Base-by-base conservation (phyloP, 2,888 invertebrate genomes). In the Ophioninae sp. region DNA sequence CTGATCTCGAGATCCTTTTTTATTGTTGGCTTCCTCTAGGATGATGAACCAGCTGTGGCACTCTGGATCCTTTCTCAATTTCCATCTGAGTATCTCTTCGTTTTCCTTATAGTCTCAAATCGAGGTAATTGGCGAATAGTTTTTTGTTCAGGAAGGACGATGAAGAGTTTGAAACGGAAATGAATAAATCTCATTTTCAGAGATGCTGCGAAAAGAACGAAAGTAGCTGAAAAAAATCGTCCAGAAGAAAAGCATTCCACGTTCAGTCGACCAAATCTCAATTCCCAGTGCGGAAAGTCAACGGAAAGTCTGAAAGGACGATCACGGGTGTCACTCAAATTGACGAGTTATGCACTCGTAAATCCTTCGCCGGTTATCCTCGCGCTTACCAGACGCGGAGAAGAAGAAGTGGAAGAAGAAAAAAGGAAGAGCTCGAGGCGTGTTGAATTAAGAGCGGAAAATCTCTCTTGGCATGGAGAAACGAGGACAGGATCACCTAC, bases 401-500 rank as follows among this genome's bases (percentile, higher is more conserved):
- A 23, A 51, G 56, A 22, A 41, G 41, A 72, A 51, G 56, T 17
- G 20, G 41, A 72, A 20, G 37, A 59, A 56, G 23, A 68, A 76
- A 61, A 44, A 74, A 74, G 9, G 67, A 30, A 65, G 64, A 64
- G 69, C 78, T 71, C 20, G 56, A 64, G 74, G 63, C 74, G 58
- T 30, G 56, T 39, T 74, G 67, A 68, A 68, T 63, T 69, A 68
- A 58, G 78, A 58, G 71, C 58, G 68, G 67, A 59, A 79, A 79
- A 79, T 76, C 44, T 76, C 59, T 58, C 61, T 23, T 58, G 58
- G 63, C 41, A 20, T 22, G 64, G 37, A 64, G 61, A 39, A 82
- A 69, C 68, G 63, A 63, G 39, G 72, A 30, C 56, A 61, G 56
- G 73, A 71, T 78, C 65, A 81, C 77, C 77, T 77, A 73, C 80